Evolutionary conservation across 2,888 invertebrate genomes (phyloP).

Genomic region (Drosophila sordidula): DNA sequence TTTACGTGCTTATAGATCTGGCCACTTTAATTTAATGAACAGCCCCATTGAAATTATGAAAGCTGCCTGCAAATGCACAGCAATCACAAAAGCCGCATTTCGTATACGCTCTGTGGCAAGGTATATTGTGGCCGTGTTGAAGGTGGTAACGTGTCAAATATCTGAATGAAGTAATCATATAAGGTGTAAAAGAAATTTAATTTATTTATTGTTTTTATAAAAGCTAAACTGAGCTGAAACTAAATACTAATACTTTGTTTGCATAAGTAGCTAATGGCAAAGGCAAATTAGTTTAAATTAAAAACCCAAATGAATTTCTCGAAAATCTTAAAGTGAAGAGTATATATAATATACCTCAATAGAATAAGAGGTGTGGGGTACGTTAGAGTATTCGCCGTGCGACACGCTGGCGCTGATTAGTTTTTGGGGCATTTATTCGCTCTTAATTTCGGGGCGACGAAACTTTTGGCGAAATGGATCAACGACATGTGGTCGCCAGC

Average conservation of each 20-base stretch:
- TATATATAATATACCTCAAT: too few relatives aligned
- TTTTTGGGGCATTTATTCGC: slow-evolving; percentile 30
- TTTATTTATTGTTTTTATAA: too few relatives aligned
- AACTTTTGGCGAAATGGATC: slow-evolving; percentile 75
- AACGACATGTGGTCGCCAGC: slow-evolving; percentile 53
- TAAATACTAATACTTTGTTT: too few relatives aligned
- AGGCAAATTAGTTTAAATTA: too few relatives aligned
- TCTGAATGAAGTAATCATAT: too few relatives aligned
- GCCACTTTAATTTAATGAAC: slow-evolving; percentile 71
- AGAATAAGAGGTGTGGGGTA: background rate
- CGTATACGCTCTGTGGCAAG: slow-evolving; percentile 10
- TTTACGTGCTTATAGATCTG: slow-evolving; percentile 76
- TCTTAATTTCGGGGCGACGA: slow-evolving; percentile 58
- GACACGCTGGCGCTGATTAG: slow-evolving; percentile 26
- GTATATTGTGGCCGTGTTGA: background rate
- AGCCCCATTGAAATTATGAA: slow-evolving; percentile 50
- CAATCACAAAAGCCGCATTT: slow-evolving; percentile 24
- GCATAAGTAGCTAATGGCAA: too few relatives aligned
- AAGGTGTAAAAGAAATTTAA: too few relatives aligned
- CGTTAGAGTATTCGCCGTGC: slow-evolving; percentile 44
- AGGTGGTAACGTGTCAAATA: background rate
- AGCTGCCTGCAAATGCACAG: slow-evolving; percentile 27
- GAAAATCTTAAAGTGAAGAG: too few relatives aligned
- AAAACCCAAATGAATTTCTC: too few relatives aligned
- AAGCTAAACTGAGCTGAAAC: too few relatives aligned